Conservation (phyloP, 2,888 invertebrate species). For the Sinotaia quadrata region DNA sequence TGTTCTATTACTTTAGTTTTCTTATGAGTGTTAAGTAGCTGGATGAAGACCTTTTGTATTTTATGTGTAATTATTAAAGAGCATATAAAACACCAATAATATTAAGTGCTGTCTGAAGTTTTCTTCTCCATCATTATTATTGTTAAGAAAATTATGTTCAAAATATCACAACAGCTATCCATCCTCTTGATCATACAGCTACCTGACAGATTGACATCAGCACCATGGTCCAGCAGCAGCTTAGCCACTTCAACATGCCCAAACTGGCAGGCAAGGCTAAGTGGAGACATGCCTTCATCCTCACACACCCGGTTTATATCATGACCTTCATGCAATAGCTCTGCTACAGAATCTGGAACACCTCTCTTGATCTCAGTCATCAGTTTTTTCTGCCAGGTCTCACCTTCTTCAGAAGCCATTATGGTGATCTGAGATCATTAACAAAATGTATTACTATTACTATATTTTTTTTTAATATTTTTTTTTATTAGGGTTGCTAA, state of each 20-base stretch:
- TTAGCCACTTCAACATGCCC: conserved; percentile 46
- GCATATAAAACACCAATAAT: too few relatives aligned
- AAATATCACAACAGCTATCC: background rate
- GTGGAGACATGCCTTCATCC: conserved; percentile 38
- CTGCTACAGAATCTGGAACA: conserved; percentile 25
- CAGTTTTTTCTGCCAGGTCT: conserved; percentile 14
- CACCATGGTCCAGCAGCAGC: conserved; percentile 45
- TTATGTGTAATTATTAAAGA: too few relatives aligned
- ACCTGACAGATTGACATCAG: conserved; percentile 32
- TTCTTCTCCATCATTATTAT: conserved; percentile 32
- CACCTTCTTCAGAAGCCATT: conserved; percentile 22
- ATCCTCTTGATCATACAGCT: background rate
- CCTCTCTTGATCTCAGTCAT: conserved; percentile 31
- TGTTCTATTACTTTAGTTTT: too few relatives aligned
- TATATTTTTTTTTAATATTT: too few relatives aligned
- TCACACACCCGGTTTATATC: conserved; percentile 37
- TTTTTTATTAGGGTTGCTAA: too few relatives aligned
- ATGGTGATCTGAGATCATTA: too few relatives aligned
- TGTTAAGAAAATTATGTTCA: conserved; percentile 21
- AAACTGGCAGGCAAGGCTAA: conserved; percentile 50
- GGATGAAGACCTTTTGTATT: too few relatives aligned
- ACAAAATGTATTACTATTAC: too few relatives aligned
- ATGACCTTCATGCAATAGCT: conserved; percentile 27
- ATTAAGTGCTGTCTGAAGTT: too few relatives aligned
- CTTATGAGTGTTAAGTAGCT: too few relatives aligned